These are phyloP conservation scores for Sander lucioperca DNA, from an alignment of 2,113 vertebrate species.

Conservation along the genomic window DNA sequence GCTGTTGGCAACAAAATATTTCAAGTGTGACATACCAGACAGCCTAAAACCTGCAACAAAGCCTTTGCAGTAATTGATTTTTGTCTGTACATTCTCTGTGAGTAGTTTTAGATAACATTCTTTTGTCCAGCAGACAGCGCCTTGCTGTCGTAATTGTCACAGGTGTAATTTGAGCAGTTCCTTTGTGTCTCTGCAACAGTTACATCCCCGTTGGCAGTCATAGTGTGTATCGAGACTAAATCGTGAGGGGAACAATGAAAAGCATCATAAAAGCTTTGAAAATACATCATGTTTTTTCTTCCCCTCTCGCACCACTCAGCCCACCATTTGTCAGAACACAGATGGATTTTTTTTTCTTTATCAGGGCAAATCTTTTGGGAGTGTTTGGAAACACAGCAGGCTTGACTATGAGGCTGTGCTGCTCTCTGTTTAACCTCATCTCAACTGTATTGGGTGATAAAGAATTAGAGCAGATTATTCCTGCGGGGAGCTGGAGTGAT, in stretches of 20 bases:
- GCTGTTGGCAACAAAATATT: slow-evolving; percentile 46
- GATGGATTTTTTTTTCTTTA: slow-evolving; percentile 47
- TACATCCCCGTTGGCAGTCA: slow-evolving; percentile 62
- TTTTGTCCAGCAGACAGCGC: slow-evolving; percentile 71
- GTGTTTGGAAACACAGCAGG: slow-evolving; percentile 68
- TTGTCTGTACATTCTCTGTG: slow-evolving; percentile 62
- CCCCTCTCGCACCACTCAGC: slow-evolving; percentile 36
- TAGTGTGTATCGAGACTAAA: slow-evolving; percentile 60
- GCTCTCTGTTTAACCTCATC: slow-evolving; percentile 68
- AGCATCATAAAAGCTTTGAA: slow-evolving; percentile 65
- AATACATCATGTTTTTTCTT: slow-evolving; percentile 63
- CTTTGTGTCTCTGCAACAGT: slow-evolving; percentile 80
- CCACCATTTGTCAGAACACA: slow-evolving; percentile 54
- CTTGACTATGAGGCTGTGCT: slow-evolving; percentile 33
- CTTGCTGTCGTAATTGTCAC: slow-evolving; percentile 72
- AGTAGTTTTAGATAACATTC: slow-evolving; percentile 77
- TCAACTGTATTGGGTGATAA: slow-evolving; percentile 49
- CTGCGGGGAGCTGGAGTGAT: slow-evolving; percentile 51
- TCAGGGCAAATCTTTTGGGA: slow-evolving; percentile 53
- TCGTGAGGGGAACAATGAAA: slow-evolving; percentile 56
- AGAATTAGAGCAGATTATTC: slow-evolving; percentile 60
- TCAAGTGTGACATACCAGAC: slow-evolving; percentile 61
- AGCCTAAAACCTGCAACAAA: slow-evolving; percentile 67
- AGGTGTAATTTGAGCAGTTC: slow-evolving; percentile 81
- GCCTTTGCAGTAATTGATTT: slow-evolving; percentile 67